A percentile compares a stretch with the other conserved stretches of the same genome.
Evolutionary conservation across 1,140 invertebrate species (phyloP).

Genomic region (Archivesica marissinica): DNA sequence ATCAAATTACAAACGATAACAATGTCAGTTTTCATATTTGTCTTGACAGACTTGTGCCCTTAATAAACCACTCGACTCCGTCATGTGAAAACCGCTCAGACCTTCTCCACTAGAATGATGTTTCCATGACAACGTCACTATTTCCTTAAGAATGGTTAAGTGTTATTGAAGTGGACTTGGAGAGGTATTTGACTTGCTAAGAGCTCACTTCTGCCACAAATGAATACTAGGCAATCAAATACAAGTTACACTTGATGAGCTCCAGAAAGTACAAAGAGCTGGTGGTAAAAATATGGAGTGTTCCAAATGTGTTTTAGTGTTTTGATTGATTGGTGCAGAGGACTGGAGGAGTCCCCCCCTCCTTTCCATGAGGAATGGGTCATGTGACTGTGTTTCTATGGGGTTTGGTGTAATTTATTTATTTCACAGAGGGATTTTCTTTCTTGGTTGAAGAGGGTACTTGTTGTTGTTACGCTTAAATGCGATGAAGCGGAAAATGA

Average conservation of each 20-base stretch:
- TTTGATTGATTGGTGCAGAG: conserved; percentile 32
- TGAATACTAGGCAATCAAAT: conserved; percentile 53
- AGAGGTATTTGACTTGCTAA: conserved; percentile 55
- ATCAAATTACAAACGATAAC: conserved; percentile 24
- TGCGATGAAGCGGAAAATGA: too few species aligned
- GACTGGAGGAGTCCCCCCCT: not conserved
- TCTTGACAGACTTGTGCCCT: not conserved
- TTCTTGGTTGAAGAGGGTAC: too few species aligned
- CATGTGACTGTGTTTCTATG: not conserved
- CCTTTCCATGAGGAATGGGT: not conserved
- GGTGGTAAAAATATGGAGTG: conserved; percentile 42
- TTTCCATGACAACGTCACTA: conserved; percentile 59
- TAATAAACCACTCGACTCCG: conserved; percentile 37
- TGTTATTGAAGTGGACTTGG: conserved; percentile 48
- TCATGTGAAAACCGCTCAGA: conserved; percentile 46
- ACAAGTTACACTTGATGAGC: conserved; percentile 34
- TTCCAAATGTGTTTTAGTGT: conserved; percentile 58
- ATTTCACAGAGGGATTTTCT: too few species aligned
- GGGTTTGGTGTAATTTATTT: too few species aligned
- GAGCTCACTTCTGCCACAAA: conserved; percentile 29
- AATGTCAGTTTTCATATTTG: not conserved
- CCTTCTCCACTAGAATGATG: conserved; percentile 37
- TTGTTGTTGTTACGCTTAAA: too few species aligned
- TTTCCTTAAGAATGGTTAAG: conserved; percentile 53
- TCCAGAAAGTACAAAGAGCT: conserved; percentile 54